Evolutionary conservation across 1,140 invertebrate genomes (phyloP).

Genomic region (Drosophila watanabei): DNA sequence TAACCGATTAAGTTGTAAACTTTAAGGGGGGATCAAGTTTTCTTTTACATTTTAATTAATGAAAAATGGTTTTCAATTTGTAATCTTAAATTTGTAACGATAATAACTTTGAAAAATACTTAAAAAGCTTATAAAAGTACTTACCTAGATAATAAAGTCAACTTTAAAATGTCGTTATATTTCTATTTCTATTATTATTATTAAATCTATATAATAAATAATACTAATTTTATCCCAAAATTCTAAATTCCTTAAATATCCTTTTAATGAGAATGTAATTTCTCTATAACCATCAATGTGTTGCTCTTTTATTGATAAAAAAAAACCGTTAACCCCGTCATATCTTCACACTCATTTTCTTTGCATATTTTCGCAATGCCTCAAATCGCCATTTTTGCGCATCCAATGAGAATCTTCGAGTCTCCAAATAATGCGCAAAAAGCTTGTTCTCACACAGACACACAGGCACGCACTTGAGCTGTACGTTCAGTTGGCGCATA

Average conservation of each 20-base stretch:
- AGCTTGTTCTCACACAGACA: constrained; percentile 34
- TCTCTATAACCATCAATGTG: no score
- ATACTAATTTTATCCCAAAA: no score
- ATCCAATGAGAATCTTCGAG: constrained; percentile 55
- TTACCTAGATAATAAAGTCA: no score
- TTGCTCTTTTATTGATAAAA: no score
- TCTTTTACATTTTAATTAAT: not conserved
- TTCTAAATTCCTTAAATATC: no score
- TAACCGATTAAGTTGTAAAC: constrained; percentile 31
- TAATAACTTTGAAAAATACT: not conserved
- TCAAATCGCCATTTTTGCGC: constrained; percentile 75
- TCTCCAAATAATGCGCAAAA: constrained; percentile 21
- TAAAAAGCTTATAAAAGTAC: no score
- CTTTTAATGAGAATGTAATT: no score
- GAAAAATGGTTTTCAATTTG: not conserved
- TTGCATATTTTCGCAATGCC: constrained; percentile 32
- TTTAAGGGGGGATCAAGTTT: not conserved
- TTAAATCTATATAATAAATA: no score
- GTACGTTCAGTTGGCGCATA: constrained; percentile 28
- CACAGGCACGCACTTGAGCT: not conserved
- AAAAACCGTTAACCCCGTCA: no score
- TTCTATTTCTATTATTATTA: no score
- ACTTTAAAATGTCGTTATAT: no score
- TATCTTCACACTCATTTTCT: not conserved
- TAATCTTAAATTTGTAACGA: not conserved